A percentile compares a stretch with the other conserved stretches of the same genome.
Conservation (phyloP, 2,888 invertebrate genomes). For the Diarsia dahlii region DNA sequence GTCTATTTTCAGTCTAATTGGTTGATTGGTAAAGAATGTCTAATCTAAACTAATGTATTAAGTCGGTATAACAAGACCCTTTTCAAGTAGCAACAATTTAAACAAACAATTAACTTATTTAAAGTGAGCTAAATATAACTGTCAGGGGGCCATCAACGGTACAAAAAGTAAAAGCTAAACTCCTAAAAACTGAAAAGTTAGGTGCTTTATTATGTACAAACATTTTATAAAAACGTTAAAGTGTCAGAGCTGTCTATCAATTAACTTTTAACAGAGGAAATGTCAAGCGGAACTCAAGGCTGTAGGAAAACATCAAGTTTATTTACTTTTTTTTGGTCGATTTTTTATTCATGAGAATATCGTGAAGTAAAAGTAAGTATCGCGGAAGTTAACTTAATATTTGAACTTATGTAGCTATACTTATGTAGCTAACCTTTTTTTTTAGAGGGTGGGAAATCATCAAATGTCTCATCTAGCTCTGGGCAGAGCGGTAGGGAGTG, state of each 20-base stretch:
- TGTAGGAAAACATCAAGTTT: not conserved
- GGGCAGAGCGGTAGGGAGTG: too few relatives aligned
- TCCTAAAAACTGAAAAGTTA: not conserved
- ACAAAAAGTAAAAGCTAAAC: not conserved
- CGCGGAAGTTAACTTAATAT: too few relatives aligned
- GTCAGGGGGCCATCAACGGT: not conserved
- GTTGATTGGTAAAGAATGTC: too few relatives aligned
- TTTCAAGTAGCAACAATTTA: not conserved
- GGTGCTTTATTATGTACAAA: conserved; percentile 12
- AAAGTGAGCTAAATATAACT: not conserved
- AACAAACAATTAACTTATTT: not conserved
- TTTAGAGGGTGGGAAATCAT: too few relatives aligned
- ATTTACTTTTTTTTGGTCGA: not conserved
- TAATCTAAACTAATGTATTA: too few relatives aligned
- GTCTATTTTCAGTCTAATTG: too few relatives aligned
- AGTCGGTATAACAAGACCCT: too few relatives aligned
- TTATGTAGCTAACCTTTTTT: too few relatives aligned
- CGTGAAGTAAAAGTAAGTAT: not conserved
- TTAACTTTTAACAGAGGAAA: conserved; percentile 25
- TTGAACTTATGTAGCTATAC: too few relatives aligned
- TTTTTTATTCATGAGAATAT: not conserved
- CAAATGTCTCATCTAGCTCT: too few relatives aligned
- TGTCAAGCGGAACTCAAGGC: conserved; percentile 11
- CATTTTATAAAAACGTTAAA: conserved; percentile 15
- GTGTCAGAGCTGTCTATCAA: conserved; percentile 35